Base-by-base conservation (phyloP, 2,888 invertebrate genomes). In the Cephus pygmeus region DNA sequence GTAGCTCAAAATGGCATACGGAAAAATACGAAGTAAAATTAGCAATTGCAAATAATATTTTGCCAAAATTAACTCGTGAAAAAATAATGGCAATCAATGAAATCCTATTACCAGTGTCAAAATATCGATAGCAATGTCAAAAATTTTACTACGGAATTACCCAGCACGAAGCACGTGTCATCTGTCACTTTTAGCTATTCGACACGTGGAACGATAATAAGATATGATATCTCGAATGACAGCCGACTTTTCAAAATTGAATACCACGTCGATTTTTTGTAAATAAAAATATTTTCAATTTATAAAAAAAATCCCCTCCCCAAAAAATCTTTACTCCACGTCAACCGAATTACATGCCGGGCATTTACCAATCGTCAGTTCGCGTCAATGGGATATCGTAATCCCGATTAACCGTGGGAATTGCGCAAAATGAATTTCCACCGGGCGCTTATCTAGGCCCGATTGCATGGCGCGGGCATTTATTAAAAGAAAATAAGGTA, bases 371-470 rank as follows among this genome's bases (percentile, higher is more conserved):
- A 56, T 56, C 23, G 15, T 56, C 15, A 15, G 40, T 15, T 40
- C 56, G 9, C 23, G 56, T 33, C 69, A 69, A 36, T 34, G 23
- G 73, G 23, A 11, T 12, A 71, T 12, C 23, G 33, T 71, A 71
- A 76, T 77, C 71, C 79, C 80, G 23, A 9, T 56, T 56, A 56
- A 56, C 79, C 76, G 73, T 40, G 79, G 76, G 79, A 78, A 73
- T 81, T 77, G 69, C 74, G 81, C 77, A 79, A 81, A 79, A 74
- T 75, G 40, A 76, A 79, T 79, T 80, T 79, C 36, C 76, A 79
- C 78, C 69, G 73, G 69, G 73, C 23, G 30, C 12, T 31, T 56
- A 76, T 75, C 69, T 73, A 36, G 71, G 40, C 74, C 40, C 68
- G 71, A 69, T 74, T 69, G 31, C 23, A 71, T 4, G 33, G 12